Base-by-base conservation (phyloP, 2,113 vertebrate species). In the Callaeas wilsoni region DNA sequence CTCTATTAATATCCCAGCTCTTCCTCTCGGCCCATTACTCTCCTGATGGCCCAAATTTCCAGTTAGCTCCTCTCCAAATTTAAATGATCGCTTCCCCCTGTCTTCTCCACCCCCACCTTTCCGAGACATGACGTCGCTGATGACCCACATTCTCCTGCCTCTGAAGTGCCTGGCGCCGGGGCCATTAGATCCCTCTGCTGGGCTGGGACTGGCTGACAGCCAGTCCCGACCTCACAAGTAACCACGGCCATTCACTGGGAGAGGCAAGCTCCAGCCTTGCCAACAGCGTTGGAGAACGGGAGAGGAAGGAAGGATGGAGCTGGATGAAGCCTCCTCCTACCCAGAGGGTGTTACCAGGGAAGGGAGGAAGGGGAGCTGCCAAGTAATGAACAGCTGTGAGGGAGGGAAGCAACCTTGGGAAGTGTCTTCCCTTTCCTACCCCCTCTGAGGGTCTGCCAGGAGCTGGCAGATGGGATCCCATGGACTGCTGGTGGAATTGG, bases 131-230 rank as follows among this genome's bases (percentile, higher is more conserved):
- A 55, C 47, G 79, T 91, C 87, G 78, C 69, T 53, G 89, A 84
- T 96, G 95, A 94, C 97, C 97, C 89, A 95, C 64, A 91, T 96
- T 93, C 86, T 93, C 35, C 93, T 96, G 94, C 88, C 95, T 90
- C 83, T 22, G 6, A 53, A 94, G 69, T 41, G 94, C 55, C 96
- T 96, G 97, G 97, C 95, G 97, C 97, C 96, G 85, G 88, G 89
- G 97, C 96, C 94, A 81, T 97, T 96, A 97, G 95, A 96, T 96
- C 84, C 88, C 79, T 59, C 90, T 92, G 94, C 96, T 96, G 85
- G 86, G 91, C 89, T 97, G 94, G 90, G 94, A 97, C 89, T 97
- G 97, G 97, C 97, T 97, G 97, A 96, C 97, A 97, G 97, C 97
- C 97, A 97, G 96, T 41, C 97, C 97, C 88, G 47, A 95, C 93